Conservation (phyloP, 2,888 invertebrate genomes). For the Tridacna crocea region DNA sequence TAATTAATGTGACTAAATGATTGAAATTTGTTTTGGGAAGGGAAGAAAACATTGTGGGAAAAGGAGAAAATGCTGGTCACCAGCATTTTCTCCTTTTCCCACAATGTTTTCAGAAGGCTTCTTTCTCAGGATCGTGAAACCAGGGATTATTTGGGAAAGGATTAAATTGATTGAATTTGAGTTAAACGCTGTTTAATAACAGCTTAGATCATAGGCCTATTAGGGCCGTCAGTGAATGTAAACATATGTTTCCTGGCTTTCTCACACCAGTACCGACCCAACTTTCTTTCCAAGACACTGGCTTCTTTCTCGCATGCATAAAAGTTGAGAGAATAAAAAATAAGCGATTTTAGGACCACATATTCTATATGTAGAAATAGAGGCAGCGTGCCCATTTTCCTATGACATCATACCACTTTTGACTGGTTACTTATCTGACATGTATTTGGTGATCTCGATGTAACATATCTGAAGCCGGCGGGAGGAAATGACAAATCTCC, state of each 20-base stretch:
- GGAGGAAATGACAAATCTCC: slow-evolving; percentile 11
- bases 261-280: too few species aligned
- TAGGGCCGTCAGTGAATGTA: too few species aligned
- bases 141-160: neutral
- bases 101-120: too few species aligned
- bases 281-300: too few species aligned
- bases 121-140: too few species aligned
- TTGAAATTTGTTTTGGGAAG: neutral
- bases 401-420: neutral
- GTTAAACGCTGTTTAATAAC: neutral
- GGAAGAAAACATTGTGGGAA: slow-evolving; percentile 5
- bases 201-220: too few species aligned
- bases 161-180: too few species aligned
- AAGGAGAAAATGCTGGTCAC: neutral
- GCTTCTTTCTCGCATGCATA: too few species aligned
- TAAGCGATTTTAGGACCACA: too few species aligned
- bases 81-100: slow-evolving; percentile 1
- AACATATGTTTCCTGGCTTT: too few species aligned
- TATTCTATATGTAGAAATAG: neutral
- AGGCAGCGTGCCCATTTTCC: neutral
- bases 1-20: too few species aligned
- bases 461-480: neutral
- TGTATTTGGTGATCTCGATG: neutral
- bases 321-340: too few species aligned
- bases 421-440: neutral